Base-by-base conservation (phyloP, 2,888 invertebrate species). In the Drosophila meridiana region DNA sequence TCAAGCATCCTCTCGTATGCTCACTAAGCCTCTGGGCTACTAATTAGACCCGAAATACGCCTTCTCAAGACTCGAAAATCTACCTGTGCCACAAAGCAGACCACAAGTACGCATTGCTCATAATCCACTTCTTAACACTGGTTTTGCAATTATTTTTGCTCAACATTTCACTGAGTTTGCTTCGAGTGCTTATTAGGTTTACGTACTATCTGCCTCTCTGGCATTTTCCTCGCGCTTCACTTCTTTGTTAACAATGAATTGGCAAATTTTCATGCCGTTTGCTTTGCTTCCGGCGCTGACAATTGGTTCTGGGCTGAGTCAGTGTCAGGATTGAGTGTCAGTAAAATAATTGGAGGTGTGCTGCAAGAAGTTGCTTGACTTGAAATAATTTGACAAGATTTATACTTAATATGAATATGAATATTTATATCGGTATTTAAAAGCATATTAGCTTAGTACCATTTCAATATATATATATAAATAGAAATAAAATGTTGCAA, bases 261-360 rank as follows among this genome's bases (percentile, higher is more conserved):
- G 57, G 79, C 58, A 87, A 89, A 87, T 86, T 88, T 90, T 73
- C 75, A 47, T 79, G 71, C 56, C 82, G 73, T 74, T 89, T 83
- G 69, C 86, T 87, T 81, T 82, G 83, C 90, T 79, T 90, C 86
- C 90, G 87, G 73, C 67, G 20, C 47, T 9, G 28, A 40, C 14
- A 40, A 30, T 13, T 50, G 20, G 2, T 43, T 13, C 20, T 56
- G 11, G 3, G n/a, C 52, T 38, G 45, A 68, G 68, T 26, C 28
- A 4, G 9, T 14, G 34, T 1, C 9, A 0, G 20, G 42, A 30
- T 32, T 34, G 66, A 56, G 48, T 48, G 34, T 20, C 40, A 45
- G 38, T n/a, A 30, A 66, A 30, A 13, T 43, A 43, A 66, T 66
- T 61, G 36, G 6, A 20, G 36, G 38, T 14, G 53, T 1, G 20